Conservation (phyloP, 2,113 vertebrate genomes). For the Alethe diademata region DNA sequence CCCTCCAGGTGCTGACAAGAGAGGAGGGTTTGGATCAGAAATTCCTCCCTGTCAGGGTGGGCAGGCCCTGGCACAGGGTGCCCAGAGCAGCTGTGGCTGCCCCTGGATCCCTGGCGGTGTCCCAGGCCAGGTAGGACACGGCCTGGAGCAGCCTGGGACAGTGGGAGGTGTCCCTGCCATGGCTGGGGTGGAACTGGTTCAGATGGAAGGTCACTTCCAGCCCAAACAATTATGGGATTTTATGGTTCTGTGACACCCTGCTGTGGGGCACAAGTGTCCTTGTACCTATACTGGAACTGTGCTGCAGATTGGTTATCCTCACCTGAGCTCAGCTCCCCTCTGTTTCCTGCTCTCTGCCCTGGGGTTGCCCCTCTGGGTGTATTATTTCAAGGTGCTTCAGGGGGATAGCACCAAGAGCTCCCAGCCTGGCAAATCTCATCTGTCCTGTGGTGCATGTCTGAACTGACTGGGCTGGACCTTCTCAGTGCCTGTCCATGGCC, state of each 20-base stretch:
- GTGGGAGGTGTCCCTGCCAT: neutral
- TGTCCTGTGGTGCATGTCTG: neutral
- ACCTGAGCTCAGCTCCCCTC: neutral
- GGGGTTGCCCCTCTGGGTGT: neutral
- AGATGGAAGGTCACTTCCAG: neutral
- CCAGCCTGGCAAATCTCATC: neutral
- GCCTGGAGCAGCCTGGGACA: neutral
- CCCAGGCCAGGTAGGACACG: neutral
- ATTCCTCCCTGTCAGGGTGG: fast-evolving
- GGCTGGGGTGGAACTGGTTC: neutral
- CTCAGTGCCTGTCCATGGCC: neutral
- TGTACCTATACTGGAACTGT: neutral
- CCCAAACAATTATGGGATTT: neutral
- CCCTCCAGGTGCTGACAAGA: neutral
- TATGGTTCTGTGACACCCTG: neutral
- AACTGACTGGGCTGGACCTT: neutral
- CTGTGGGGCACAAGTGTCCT: neutral
- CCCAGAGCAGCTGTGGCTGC: neutral
- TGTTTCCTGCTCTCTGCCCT: neutral
- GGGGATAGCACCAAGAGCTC: neutral
- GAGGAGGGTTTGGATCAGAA: neutral
- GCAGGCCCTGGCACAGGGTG: neutral
- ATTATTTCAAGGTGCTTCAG: neutral
- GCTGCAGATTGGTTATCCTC: neutral
- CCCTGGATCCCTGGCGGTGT: neutral